Percentiles rank a stretch among this genome's conserved stretches.
Conservation (phyloP, 2,797 vertebrate genomes). For the Syngnathus rostellatus region DNA sequence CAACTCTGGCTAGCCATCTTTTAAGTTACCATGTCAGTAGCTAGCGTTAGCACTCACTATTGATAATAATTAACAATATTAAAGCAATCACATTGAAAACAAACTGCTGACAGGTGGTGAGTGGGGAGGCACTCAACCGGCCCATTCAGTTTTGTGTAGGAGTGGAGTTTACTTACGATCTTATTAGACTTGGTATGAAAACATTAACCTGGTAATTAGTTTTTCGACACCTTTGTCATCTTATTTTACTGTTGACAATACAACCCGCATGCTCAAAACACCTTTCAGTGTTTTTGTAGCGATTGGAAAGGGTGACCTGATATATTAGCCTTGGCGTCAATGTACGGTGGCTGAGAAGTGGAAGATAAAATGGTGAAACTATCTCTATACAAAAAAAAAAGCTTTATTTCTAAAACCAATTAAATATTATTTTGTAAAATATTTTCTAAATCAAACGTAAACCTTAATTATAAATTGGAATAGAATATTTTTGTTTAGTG, state of each 20-base stretch:
- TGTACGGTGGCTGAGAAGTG: neutral
- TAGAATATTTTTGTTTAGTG: too few relatives aligned
- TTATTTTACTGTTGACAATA: neutral
- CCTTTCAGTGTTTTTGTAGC: neutral
- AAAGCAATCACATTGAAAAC: neutral
- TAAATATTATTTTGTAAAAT: too few relatives aligned
- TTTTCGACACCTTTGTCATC: neutral
- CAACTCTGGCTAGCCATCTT: conserved; percentile 31
- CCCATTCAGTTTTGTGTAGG: neutral
- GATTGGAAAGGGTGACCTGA: neutral
- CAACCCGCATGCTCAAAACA: too few relatives aligned
- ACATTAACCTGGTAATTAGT: neutral
- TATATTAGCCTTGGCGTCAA: neutral
- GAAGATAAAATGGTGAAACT: neutral
- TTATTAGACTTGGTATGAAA: neutral
- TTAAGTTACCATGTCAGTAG: neutral
- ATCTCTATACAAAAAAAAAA: too few relatives aligned
- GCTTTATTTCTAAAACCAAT: too few relatives aligned
- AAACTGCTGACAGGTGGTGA: neutral
- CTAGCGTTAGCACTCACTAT: conserved; percentile 4
- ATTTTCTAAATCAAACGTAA: too few relatives aligned
- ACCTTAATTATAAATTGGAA: too few relatives aligned
- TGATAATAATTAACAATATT: neutral
- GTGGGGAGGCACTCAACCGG: neutral
- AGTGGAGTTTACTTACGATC: neutral